Evolutionary conservation across 1,140 invertebrate genomes (phyloP).

Genomic region (Stegodyphus mimosarum): DNA sequence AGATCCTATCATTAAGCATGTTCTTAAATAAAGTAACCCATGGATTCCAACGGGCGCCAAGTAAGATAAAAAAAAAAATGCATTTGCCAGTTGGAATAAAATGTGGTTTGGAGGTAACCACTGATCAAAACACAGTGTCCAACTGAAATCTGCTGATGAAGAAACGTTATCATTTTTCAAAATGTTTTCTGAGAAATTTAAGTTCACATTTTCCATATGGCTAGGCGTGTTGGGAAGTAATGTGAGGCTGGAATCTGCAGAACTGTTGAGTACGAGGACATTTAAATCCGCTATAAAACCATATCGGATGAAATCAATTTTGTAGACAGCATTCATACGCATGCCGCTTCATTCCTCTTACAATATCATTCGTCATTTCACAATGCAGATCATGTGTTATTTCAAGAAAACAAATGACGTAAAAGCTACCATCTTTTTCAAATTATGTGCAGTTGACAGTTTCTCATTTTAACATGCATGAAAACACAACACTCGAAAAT

Average conservation of each 20-base stretch:
- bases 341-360: background rate
- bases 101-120: constrained; percentile 55
- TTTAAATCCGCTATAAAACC: constrained; percentile 4
- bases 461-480: no score
- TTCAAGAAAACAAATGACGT: no score
- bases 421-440: no score
- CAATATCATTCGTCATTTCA: no score
- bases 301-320: background rate
- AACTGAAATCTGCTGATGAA: background rate
- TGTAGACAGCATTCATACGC: background rate
- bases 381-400: no score
- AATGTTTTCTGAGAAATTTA: constrained; percentile 2
- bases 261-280: background rate
- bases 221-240: background rate
- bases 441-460: no score
- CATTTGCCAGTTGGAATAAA: constrained; percentile 78
- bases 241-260: background rate
- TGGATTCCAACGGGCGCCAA: constrained; percentile 82
- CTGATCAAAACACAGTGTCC: constrained; percentile 21
- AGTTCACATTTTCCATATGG: constrained; percentile 34
- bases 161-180: background rate
- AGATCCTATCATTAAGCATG: constrained; percentile 80
- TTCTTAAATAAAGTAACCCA: constrained; percentile 82
- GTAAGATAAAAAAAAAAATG: constrained; percentile 83
- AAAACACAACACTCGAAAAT: no score